A percentile compares a stretch with the other conserved stretches of the same genome.
Conservation (phyloP, 2,888 invertebrate species). For the Himalopsyche japonica region DNA sequence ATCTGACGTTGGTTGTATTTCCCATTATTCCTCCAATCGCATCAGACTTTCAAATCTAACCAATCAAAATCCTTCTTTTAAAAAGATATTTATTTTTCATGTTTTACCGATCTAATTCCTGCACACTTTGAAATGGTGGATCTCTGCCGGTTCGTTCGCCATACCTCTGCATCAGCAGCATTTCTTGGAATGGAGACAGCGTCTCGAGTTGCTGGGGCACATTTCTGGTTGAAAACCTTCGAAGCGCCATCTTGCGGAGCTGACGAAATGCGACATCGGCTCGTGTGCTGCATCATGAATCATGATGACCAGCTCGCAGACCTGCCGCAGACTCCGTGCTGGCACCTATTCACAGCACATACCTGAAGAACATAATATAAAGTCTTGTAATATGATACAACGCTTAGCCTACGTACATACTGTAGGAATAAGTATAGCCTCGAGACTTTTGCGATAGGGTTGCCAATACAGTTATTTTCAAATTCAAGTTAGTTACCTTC, state of each 20-base stretch:
- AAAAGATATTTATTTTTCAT: no score
- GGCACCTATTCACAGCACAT: background rate
- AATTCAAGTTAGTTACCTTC: no score
- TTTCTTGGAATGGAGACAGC: no score
- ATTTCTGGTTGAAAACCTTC: background rate
- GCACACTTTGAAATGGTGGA: no score
- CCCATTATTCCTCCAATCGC: no score
- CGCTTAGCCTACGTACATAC: background rate
- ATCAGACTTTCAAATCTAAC: no score
- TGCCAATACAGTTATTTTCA: background rate
- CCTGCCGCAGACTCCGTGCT: background rate
- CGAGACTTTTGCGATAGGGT: background rate
- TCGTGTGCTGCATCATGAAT: background rate
- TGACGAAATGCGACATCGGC: background rate
- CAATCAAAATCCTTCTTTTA: no score
- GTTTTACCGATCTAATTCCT: no score
- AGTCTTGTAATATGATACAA: background rate
- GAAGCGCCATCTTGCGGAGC: background rate
- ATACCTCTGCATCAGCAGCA: no score
- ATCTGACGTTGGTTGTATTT: no score
- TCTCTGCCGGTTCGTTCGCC: no score
- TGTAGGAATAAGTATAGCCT: background rate
- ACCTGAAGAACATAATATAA: background rate
- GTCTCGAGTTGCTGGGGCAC: no score
- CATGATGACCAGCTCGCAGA: background rate